A percentile compares a stretch with the other conserved stretches of the same genome.
Conservation (phyloP, 2,797 vertebrate genomes). For the Orientallactaga sibirica region DNA sequence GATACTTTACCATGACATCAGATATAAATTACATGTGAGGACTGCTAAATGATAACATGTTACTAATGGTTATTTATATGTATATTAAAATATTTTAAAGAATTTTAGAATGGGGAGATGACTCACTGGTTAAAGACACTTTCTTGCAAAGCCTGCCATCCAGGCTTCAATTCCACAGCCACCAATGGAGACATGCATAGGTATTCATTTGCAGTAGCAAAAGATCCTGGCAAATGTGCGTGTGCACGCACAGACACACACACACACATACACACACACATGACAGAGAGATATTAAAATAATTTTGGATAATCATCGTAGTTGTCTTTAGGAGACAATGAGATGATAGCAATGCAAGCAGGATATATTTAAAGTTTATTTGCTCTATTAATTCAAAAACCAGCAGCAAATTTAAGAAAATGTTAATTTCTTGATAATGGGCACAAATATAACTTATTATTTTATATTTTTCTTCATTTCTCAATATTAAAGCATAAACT, state of each 20-base stretch:
- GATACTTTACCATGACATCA: neutral
- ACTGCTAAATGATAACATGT: neutral
- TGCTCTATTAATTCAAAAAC: constrained; percentile 37
- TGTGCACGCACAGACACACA: too few species aligned
- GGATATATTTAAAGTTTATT: neutral
- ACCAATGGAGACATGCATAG: too few species aligned
- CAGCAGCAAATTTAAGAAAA: neutral
- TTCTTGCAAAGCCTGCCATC: too few species aligned
- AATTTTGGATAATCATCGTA: neutral
- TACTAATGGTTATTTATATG: neutral
- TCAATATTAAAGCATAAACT: neutral
- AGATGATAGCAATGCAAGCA: neutral
- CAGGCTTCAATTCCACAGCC: too few species aligned
- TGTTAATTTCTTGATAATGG: too few species aligned
- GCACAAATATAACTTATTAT: too few species aligned
- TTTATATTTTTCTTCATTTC: too few species aligned
- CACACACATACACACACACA: too few species aligned
- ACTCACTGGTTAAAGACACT: too few species aligned
- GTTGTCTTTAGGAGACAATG: neutral
- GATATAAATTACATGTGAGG: neutral
- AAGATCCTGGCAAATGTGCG: too few species aligned
- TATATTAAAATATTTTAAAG: neutral
- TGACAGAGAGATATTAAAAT: neutral
- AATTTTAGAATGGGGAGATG: neutral
- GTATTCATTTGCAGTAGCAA: too few species aligned